Base-by-base conservation (phyloP, 2,888 invertebrate species). In the Lasius platythorax region DNA sequence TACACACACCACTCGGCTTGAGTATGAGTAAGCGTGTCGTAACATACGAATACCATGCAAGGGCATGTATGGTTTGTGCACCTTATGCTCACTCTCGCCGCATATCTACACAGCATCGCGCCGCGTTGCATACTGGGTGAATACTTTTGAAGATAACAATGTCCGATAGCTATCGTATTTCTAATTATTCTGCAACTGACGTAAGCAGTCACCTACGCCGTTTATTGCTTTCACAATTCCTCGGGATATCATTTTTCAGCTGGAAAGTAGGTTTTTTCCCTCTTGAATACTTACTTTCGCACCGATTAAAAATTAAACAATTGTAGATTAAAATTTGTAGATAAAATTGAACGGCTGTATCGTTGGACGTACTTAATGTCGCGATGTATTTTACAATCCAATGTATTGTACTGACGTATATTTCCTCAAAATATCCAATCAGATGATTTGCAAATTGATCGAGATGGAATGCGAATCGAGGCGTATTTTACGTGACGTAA, bases 31-130 rank as follows among this genome's bases (percentile, higher is more conserved):
- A 50, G 72, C 78, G 85, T 89, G 89, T 89, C 90, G 91, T 88
- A 88, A 90, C 82, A 82, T 86, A 84, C 85, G 84, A 83, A 83
- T 76, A 85, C 90, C 90, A 79, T 86, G 91, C 91, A 89, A 91
- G 91, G 89, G 91, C 91, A 89, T 89, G 89, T 86, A 90, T 83
- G 85, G 88, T 88, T 90, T 84, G 86, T 88, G 91, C 91, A 91
- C 90, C 91, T 91, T 91, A 88, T 88, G 87, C 90, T 89, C 90
- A 66, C 88, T 87, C 87, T 87, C 76, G 87, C 75, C 85, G 85
- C 91, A 66, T 91, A 91, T 91, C 90, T 90, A 87, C 87, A 50
- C 85, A 83, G 87, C 89, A 89, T 90, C 90, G 81, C 87, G 67
- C 64, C 84, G 61, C 78, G 85, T 83, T 83, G 87, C 85, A 78